Conservation (phyloP, 2,797 vertebrate species). For the Enteromius mattozi region DNA sequence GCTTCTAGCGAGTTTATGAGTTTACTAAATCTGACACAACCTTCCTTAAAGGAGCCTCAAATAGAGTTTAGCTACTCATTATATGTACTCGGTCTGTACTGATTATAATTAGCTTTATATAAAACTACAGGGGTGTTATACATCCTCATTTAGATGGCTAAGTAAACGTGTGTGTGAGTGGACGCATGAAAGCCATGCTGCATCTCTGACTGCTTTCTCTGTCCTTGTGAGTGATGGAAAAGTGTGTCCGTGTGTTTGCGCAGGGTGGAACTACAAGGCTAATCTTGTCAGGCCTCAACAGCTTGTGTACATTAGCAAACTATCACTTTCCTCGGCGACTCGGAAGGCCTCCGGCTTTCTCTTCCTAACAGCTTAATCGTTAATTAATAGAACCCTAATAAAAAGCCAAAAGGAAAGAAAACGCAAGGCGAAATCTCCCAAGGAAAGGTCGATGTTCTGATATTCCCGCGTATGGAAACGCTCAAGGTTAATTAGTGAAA, state of each 20-base stretch:
- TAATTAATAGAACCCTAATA: conserved; percentile 30
- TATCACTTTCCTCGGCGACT: conserved; percentile 13
- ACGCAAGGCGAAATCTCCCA: not conserved
- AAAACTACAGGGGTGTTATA: conserved; percentile 9
- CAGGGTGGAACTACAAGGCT: conserved; percentile 51
- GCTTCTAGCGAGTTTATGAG: conserved; percentile 1
- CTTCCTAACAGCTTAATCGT: not conserved
- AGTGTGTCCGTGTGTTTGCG: conserved; percentile 46
- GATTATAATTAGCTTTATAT: conserved; percentile 21
- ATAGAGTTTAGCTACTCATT: not conserved
- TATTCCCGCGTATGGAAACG: not conserved
- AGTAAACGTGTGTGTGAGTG: conserved; percentile 3
- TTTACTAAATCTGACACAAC: not conserved
- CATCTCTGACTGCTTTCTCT: conserved; percentile 54
- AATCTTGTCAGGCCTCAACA: conserved; percentile 36
- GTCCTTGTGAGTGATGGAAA: conserved; percentile 50
- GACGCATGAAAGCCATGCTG: not conserved
- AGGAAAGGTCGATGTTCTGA: not conserved
- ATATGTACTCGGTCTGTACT: conserved; percentile 1
- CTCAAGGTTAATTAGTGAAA: conserved; percentile 39
- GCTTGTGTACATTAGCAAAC: conserved; percentile 46
- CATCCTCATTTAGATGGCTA: not conserved
- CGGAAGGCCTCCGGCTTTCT: not conserved
- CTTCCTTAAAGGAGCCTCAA: not conserved
- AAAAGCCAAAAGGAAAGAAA: not conserved